Percentiles rank a stretch among this genome's conserved stretches.
Conservation (phyloP, 2,113 vertebrate genomes). For the Rhinogobius similis region DNA sequence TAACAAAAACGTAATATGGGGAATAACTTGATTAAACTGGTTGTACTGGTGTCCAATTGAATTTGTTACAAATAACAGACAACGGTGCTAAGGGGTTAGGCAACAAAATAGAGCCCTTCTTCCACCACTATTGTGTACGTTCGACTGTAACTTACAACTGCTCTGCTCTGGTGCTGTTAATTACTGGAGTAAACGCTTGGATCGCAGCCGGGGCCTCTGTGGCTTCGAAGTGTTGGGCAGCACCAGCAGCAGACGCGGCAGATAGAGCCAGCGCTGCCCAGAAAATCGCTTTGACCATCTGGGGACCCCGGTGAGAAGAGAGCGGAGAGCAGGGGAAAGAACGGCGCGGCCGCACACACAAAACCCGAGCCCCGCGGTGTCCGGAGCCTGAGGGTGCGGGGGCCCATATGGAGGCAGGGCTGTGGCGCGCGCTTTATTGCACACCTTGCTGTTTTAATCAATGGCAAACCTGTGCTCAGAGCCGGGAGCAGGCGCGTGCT, state of each 20-base stretch:
- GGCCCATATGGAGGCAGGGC: slow-evolving; percentile 91
- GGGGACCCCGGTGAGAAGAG: slow-evolving; percentile 84
- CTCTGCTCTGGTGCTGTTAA: slow-evolving; percentile 96
- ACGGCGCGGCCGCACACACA: slow-evolving; percentile 43
- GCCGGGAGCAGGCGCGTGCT: slow-evolving; percentile 73
- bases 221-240: slow-evolving; percentile 83
- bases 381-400: slow-evolving; percentile 82
- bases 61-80: no score
- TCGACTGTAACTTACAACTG: no score
- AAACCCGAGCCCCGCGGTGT: slow-evolving; percentile 83
- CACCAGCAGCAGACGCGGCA: slow-evolving; percentile 20
- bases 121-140: no score
- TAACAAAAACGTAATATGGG: no score
- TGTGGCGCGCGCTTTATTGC: slow-evolving; percentile 79
- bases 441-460: slow-evolving; percentile 86
- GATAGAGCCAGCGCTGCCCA: slow-evolving; percentile 53
- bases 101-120: no score
- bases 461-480: slow-evolving; percentile 82
- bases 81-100: no score
- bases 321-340: slow-evolving; percentile 30
- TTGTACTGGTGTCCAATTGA: no score
- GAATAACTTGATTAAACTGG: no score
- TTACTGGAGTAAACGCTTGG: slow-evolving; percentile 99
- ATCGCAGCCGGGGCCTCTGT: slow-evolving; percentile 98
- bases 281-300: slow-evolving; percentile 97